Conservation (phyloP, 2,113 vertebrate species). For the Opisthocomus hoazin region DNA sequence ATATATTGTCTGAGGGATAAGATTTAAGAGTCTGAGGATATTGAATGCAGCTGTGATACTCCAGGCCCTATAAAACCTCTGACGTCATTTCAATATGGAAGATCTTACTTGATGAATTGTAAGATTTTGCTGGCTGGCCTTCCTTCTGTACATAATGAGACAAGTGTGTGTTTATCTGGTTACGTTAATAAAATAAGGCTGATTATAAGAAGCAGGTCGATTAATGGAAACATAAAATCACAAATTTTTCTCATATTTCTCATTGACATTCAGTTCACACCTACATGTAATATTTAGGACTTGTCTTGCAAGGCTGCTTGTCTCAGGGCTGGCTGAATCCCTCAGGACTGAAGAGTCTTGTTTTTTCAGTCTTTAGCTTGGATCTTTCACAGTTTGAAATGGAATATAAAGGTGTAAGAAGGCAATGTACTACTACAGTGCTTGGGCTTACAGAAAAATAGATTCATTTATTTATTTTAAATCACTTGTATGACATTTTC, state of each 20-base stretch:
- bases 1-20: background rate
- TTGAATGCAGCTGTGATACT: background rate
- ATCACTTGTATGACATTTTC: background rate
- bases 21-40: background rate
- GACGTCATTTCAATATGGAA: background rate
- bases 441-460: background rate
- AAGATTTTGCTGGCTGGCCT: background rate
- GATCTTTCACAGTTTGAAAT: background rate
- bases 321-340: background rate
- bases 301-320: background rate
- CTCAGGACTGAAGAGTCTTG: background rate
- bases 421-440: background rate
- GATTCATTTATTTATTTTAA: background rate
- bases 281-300: background rate
- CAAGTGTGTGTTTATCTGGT: background rate
- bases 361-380: background rate
- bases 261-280: background rate
- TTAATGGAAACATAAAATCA: background rate
- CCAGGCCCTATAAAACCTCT: background rate
- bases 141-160: background rate
- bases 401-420: background rate
- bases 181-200: background rate
- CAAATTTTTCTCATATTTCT: rapidly evolving
- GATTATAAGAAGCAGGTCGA: background rate
- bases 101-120: background rate